These are phyloP conservation scores for Leiothrix lutea DNA, from an alignment of 2,113 vertebrate species.

Conservation along the genomic window DNA sequence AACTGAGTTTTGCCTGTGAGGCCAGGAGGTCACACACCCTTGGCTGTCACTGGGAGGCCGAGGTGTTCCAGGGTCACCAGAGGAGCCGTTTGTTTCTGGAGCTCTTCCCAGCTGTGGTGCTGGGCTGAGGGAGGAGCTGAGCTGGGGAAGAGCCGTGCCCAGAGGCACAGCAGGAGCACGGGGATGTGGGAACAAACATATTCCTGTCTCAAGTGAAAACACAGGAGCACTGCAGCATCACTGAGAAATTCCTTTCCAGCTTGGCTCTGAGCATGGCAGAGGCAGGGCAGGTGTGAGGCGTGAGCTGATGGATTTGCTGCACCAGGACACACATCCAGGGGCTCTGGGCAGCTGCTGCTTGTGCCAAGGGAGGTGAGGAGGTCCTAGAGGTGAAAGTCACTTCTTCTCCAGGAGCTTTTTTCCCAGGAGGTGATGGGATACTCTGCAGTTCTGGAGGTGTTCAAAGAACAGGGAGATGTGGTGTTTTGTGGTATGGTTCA, in stretches of 20 bases:
- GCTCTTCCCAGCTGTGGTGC: background rate
- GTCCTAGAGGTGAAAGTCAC: background rate
- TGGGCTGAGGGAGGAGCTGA: background rate
- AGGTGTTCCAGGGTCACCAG: background rate
- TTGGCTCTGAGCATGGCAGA: fast-evolving
- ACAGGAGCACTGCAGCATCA: background rate
- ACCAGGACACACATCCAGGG: background rate
- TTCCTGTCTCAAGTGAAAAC: background rate
- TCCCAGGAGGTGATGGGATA: background rate
- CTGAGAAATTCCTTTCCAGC: background rate
- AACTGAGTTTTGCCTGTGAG: background rate
- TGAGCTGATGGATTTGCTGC: background rate
- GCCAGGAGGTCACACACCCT: background rate
- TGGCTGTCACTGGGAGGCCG: background rate
- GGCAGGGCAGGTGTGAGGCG: background rate
- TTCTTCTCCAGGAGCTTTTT: background rate
- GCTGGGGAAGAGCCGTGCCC: background rate
- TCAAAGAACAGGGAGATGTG: background rate
- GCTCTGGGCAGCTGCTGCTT: background rate
- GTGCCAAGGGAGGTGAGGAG: background rate
- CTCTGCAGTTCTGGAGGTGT: background rate
- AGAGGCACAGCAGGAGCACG: background rate
- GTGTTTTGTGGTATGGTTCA: background rate
- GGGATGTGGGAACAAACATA: background rate
- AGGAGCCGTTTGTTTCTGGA: background rate